Conservation (phyloP, 2,113 vertebrate species). For the Pagrus major region DNA sequence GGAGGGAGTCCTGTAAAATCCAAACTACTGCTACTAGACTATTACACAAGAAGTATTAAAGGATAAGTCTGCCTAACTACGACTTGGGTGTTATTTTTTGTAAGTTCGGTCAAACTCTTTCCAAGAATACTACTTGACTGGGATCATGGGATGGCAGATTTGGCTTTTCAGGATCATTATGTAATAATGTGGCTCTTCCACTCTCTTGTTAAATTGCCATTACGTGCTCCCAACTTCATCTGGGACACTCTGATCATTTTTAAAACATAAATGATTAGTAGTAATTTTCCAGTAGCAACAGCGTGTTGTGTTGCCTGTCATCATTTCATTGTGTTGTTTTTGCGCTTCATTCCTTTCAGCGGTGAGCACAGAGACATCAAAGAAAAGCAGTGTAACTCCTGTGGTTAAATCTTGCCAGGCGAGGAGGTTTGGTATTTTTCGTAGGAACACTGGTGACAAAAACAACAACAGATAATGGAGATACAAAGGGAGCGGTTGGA, state of each 20-base stretch:
- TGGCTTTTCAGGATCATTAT: background rate
- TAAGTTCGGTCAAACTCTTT: background rate
- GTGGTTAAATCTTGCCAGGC: slow-evolving; percentile 1
- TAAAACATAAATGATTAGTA: background rate
- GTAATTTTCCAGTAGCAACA: no score
- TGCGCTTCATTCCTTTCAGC: background rate
- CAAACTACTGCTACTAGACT: background rate
- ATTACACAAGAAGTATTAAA: background rate
- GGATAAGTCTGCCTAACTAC: background rate
- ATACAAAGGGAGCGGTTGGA: background rate
- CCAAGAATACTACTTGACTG: no score
- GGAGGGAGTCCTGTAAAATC: background rate
- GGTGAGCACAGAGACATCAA: slow-evolving; percentile 1
- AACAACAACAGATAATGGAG: background rate
- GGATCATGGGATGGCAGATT: background rate
- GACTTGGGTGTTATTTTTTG: background rate
- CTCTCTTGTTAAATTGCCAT: background rate
- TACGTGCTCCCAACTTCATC: background rate
- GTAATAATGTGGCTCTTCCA: background rate
- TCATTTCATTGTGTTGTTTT: background rate
- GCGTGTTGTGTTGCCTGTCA: background rate
- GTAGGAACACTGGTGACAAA: background rate
- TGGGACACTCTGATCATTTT: no score
- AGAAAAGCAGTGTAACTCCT: slow-evolving; percentile 14
- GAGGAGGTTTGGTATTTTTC: background rate